Evolutionary conservation across 2,797 vertebrate species (phyloP).

Genomic region (Ctenosaura bakeri): DNA sequence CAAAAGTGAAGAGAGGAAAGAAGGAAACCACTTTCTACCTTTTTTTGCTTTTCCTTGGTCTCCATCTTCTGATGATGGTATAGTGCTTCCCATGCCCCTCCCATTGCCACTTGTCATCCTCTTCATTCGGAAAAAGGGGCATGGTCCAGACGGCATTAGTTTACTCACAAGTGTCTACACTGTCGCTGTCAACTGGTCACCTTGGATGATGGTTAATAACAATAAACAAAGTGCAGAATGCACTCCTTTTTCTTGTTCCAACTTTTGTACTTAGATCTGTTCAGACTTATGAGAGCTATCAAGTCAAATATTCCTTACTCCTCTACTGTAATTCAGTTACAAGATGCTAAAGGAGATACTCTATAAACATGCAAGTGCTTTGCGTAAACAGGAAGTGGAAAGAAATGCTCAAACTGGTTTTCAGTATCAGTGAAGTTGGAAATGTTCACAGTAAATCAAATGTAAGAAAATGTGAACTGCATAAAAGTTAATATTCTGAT

Average conservation of each 20-base stretch:
- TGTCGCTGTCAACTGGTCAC: background rate
- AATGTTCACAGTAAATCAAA: background rate
- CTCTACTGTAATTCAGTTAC: background rate
- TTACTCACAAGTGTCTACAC: background rate
- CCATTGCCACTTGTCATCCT: accelerated
- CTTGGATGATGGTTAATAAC: too few relatives aligned
- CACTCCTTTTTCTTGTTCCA: background rate
- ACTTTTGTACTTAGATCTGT: background rate
- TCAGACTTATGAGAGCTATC: background rate
- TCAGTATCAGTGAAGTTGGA: background rate
- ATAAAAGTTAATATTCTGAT: background rate
- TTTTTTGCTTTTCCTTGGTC: background rate
- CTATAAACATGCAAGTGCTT: background rate
- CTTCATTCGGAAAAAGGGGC: accelerated
- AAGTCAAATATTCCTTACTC: background rate
- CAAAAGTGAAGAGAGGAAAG: background rate
- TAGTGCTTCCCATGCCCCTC: background rate
- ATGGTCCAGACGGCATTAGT: background rate
- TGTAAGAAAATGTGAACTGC: background rate
- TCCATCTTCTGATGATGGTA: background rate
- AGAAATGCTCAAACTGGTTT: background rate
- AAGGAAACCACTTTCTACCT: background rate
- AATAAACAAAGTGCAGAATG: too few relatives aligned
- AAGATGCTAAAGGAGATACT: background rate
- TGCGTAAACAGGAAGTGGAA: background rate